phyloP scores from a whole-genome alignment of 2,888 invertebrate species.

The Itoplectis maculator region DNA sequence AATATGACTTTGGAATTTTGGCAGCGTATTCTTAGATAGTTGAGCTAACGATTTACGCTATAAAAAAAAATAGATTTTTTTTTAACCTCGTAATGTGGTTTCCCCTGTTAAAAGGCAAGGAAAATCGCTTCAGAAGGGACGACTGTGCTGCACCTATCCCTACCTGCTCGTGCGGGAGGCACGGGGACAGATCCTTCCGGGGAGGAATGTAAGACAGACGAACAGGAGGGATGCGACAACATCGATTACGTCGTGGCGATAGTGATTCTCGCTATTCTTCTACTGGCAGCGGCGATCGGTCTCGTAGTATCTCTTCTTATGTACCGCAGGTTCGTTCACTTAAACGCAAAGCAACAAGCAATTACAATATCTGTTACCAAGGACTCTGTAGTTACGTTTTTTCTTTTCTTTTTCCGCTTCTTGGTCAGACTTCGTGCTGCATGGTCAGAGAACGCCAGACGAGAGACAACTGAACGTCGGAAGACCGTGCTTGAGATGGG shows the following conservation, averaged over 20 bases:
- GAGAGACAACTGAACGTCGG: neutral
- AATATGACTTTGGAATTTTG: too few relatives aligned
- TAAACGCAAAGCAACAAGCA: too few relatives aligned
- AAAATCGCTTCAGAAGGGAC: conserved; percentile 51
- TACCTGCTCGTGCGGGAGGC: conserved; percentile 52
- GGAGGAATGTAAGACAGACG: neutral
- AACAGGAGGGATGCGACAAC: conserved; percentile 17
- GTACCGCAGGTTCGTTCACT: conserved; percentile 44
- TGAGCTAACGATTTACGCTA: too few relatives aligned
- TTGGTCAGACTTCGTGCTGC: conserved; percentile 5
- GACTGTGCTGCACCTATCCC: conserved; percentile 65
- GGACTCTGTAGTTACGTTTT: too few relatives aligned
- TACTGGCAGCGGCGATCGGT: conserved; percentile 35
- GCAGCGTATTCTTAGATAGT: too few relatives aligned
- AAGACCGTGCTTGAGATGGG: conserved; percentile 20
- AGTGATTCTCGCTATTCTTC: conserved; percentile 44
- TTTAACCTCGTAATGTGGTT: too few relatives aligned
- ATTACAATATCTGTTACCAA: too few relatives aligned
- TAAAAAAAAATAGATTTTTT: too few relatives aligned
- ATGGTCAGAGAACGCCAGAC: neutral
- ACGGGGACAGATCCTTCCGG: conserved; percentile 26
- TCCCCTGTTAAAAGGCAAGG: conserved; percentile 52
- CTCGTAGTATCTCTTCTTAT: conserved; percentile 35
- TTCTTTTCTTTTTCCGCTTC: neutral
- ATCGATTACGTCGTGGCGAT: conserved; percentile 2